phyloP scores from a whole-genome alignment of 2,113 vertebrate genomes.

The Sprattus sprattus region DNA sequence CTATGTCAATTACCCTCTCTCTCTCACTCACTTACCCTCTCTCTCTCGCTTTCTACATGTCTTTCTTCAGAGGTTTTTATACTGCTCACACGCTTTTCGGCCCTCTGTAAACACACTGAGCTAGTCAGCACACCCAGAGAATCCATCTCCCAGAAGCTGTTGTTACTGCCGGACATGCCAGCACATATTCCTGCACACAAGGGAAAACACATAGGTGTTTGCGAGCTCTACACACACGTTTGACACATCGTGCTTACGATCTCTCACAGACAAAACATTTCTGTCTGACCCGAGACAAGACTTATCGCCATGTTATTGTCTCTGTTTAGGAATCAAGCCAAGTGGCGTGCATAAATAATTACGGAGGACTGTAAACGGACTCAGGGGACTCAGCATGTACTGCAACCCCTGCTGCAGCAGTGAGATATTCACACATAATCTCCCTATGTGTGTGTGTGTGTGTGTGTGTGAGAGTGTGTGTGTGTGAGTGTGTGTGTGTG shows the following conservation, averaged over 20 bases:
- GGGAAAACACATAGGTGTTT: constrained; percentile 17
- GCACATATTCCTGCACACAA: constrained; percentile 12
- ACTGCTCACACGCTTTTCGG: constrained; percentile 5
- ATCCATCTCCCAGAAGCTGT: not conserved
- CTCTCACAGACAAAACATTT: not conserved
- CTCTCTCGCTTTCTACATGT: not conserved
- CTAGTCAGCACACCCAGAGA: not conserved
- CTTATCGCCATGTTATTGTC: not conserved
- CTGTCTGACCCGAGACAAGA: constrained; percentile 3
- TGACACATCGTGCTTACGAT: not conserved
- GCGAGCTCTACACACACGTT: not conserved
- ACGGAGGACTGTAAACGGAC: not conserved
- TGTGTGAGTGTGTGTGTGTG: constrained; percentile 1
- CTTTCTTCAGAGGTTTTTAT: no score
- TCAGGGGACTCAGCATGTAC: not conserved
- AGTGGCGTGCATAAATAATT: not conserved
- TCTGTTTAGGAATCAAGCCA: not conserved
- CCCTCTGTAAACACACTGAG: constrained; percentile 15
- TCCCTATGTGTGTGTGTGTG: not conserved
- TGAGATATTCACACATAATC: not conserved
- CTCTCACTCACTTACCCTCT: not conserved
- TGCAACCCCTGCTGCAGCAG: not conserved
- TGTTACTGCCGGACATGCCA: not conserved
- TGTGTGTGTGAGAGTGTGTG: not conserved
- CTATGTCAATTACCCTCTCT: not conserved